phyloP scores from a whole-genome alignment of 2,113 vertebrate species.

The Garra rufa region DNA sequence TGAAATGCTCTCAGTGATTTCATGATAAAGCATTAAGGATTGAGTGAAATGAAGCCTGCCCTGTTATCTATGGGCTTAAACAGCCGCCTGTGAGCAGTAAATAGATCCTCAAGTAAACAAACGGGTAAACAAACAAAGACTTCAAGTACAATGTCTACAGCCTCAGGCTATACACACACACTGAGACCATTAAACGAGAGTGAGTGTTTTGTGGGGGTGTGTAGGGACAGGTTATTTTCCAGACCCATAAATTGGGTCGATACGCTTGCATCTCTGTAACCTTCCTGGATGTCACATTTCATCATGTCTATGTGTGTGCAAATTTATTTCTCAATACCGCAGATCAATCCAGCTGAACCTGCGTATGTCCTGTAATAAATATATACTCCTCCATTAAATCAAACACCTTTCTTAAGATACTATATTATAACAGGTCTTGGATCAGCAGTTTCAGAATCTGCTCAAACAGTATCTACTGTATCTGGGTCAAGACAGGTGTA shows the following conservation, averaged over 20 bases:
- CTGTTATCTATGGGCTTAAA: conserved; percentile 24
- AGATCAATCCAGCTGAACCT: conserved; percentile 13
- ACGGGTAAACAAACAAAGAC: conserved; percentile 9
- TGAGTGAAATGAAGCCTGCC: background rate
- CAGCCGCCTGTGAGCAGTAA: conserved; percentile 7
- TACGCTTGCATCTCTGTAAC: conserved; percentile 8
- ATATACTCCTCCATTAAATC: conserved; percentile 7
- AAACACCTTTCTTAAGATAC: background rate
- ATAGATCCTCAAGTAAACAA: conserved; percentile 30
- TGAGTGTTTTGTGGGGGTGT: background rate
- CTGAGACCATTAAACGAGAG: background rate
- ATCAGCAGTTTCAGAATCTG: conserved; percentile 26
- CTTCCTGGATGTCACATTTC: conserved; percentile 26
- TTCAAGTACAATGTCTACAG: background rate
- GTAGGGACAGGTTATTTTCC: background rate
- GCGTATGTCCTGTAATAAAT: background rate
- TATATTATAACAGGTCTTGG: conserved; percentile 12
- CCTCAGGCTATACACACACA: background rate
- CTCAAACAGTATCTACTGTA: background rate
- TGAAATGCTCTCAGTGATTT: background rate
- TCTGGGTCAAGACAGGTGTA: background rate
- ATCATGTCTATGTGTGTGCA: background rate
- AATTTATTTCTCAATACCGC: background rate
- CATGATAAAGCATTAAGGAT: background rate
- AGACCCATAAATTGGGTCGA: conserved; percentile 13